Percentiles rank a stretch among this genome's conserved stretches.
Evolutionary conservation across 1,140 invertebrate genomes (phyloP).

Genomic region (Drosophila lini): DNA sequence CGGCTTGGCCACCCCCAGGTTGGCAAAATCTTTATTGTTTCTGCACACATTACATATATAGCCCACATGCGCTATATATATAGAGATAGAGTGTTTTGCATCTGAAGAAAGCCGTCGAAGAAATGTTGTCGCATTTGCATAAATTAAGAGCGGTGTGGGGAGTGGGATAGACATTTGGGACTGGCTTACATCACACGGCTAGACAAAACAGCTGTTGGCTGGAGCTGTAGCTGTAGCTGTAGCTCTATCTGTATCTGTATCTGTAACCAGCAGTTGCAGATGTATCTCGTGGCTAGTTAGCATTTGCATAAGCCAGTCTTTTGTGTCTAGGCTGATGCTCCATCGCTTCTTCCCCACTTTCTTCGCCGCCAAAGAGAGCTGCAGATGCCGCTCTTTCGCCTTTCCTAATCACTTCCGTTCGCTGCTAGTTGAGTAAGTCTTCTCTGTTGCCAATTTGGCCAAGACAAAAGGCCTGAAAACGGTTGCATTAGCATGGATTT

Average conservation of each 20-base stretch:
- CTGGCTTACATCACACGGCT: slow-evolving; percentile 67
- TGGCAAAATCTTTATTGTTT: slow-evolving; percentile 50
- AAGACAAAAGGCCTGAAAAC: slow-evolving; percentile 37
- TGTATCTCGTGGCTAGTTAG: slow-evolving; percentile 32
- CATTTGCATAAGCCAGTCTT: slow-evolving; percentile 76
- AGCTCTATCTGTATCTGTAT: slow-evolving; percentile 19
- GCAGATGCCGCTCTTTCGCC: slow-evolving; percentile 36
- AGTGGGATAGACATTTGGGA: slow-evolving; percentile 26
- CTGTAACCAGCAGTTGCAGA: slow-evolving; percentile 7
- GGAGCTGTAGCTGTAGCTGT: background rate
- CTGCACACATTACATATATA: slow-evolving; percentile 32
- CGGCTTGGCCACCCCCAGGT: slow-evolving; percentile 61
- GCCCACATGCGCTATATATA: slow-evolving; percentile 9
- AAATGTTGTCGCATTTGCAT: slow-evolving; percentile 75
- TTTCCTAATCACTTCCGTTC: slow-evolving; percentile 79
- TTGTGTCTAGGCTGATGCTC: slow-evolving; percentile 46
- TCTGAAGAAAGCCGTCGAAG: slow-evolving; percentile 74
- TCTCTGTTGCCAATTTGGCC: slow-evolving; percentile 46
- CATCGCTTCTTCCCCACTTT: slow-evolving; percentile 68
- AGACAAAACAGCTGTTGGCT: slow-evolving; percentile 63
- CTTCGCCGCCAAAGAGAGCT: slow-evolving; percentile 31
- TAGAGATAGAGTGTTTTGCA: slow-evolving; percentile 32
- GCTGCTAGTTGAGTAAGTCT: slow-evolving; percentile 64
- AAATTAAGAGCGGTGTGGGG: slow-evolving; percentile 66
- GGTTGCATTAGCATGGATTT: slow-evolving; percentile 44